These are phyloP conservation scores for Entomobrya multifasciata DNA, from an alignment of 2,888 invertebrate species.

Conservation along the genomic window DNA sequence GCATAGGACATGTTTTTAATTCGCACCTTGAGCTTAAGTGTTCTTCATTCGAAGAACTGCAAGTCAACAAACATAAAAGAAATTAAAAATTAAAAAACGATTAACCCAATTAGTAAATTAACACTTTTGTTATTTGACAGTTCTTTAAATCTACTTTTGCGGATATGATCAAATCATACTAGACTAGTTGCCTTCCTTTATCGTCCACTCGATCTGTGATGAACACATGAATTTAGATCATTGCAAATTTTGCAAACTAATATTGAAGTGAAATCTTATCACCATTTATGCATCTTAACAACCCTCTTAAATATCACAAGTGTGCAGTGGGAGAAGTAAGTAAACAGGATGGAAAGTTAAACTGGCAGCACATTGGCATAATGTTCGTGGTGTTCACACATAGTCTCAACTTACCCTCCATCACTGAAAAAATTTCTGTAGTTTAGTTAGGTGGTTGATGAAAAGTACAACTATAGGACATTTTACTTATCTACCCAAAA, in stretches of 20 bases:
- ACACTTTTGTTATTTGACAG: slow-evolving; percentile 52
- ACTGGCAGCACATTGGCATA: too few relatives aligned
- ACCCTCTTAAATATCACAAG: background rate
- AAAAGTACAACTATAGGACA: too few relatives aligned
- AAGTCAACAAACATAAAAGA: slow-evolving; percentile 3
- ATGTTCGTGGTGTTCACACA: too few relatives aligned
- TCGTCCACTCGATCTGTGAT: background rate
- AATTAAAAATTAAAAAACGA: slow-evolving; percentile 38
- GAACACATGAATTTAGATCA: background rate
- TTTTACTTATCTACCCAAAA: background rate
- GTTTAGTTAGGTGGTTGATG: too few relatives aligned
- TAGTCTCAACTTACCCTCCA: too few relatives aligned
- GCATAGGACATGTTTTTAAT: too few relatives aligned
- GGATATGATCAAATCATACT: background rate
- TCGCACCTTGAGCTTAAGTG: slow-evolving; percentile 27
- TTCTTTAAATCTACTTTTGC: background rate
- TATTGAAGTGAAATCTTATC: background rate
- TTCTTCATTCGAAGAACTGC: background rate
- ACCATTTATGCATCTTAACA: background rate
- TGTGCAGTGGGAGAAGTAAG: too few relatives aligned
- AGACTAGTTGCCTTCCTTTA: background rate
- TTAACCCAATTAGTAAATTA: slow-evolving; percentile 66
- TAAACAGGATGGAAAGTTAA: too few relatives aligned
- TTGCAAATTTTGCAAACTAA: background rate
- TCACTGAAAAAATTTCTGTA: too few relatives aligned